phyloP scores from a whole-genome alignment of 2,888 invertebrate species.

The Sericinus montela region DNA sequence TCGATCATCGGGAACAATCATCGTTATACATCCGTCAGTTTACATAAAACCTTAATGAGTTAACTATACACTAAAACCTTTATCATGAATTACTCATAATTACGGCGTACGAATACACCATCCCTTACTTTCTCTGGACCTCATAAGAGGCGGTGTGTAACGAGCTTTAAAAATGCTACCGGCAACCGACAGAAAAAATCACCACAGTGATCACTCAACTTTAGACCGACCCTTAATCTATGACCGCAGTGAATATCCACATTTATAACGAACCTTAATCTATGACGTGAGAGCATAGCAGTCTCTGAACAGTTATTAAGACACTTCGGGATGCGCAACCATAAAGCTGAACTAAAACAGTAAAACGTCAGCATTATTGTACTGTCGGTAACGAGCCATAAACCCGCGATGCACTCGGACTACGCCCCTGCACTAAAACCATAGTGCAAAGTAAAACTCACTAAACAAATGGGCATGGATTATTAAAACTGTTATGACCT shows the following conservation, averaged over 20 bases:
- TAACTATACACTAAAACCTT: too few relatives aligned
- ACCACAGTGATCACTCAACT: too few relatives aligned
- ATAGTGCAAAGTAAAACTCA: not conserved
- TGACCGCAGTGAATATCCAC: not conserved
- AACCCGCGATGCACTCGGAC: conserved; percentile 1
- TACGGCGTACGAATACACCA: too few relatives aligned
- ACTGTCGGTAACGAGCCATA: not conserved
- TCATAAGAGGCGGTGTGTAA: too few relatives aligned
- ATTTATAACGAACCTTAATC: not conserved
- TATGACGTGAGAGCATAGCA: not conserved
- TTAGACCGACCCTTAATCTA: not conserved
- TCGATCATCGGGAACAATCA: too few relatives aligned
- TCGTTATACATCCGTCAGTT: too few relatives aligned
- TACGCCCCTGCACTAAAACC: not conserved
- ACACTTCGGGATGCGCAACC: not conserved
- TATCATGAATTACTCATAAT: too few relatives aligned
- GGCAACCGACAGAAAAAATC: too few relatives aligned
- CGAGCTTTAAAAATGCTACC: too few relatives aligned
- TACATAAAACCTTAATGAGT: too few relatives aligned
- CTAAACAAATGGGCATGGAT: not conserved
- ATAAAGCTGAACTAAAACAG: conserved; percentile 1
- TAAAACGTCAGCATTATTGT: not conserved
- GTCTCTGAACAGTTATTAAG: not conserved
- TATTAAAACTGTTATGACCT: not conserved
- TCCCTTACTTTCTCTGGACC: too few relatives aligned